Evolutionary conservation across 2,113 vertebrate genomes (phyloP).

Genomic region (Coreoperca whiteheadi): DNA sequence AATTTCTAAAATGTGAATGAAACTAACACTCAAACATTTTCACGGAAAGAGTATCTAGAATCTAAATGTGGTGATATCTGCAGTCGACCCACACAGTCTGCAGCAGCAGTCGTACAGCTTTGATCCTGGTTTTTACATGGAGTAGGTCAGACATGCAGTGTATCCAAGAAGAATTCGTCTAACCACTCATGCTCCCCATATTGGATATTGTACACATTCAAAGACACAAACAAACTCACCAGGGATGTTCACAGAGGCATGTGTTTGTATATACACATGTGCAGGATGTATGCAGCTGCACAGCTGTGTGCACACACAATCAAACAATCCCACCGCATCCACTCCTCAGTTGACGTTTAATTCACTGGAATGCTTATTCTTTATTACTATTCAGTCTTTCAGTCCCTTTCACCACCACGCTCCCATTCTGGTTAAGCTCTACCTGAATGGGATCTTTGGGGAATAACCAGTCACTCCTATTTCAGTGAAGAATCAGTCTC

Average conservation of each 20-base stretch:
- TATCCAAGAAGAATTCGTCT: constrained; percentile 54
- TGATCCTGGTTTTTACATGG: constrained; percentile 50
- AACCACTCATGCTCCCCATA: constrained; percentile 51
- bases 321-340: constrained; percentile 1
- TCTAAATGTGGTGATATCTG: background rate
- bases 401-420: background rate
- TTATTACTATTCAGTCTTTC: background rate
- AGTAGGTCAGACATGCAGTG: constrained; percentile 42
- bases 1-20: background rate
- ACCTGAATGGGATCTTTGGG: background rate
- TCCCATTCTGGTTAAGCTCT: background rate
- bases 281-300: constrained; percentile 4
- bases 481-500: background rate
- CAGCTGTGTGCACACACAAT: constrained; percentile 35
- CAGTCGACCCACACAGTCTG: constrained; percentile 20
- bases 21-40: background rate
- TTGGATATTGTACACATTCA: constrained; percentile 40
- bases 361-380: constrained; percentile 8
- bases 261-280: constrained; percentile 29
- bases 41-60: background rate
- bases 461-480: background rate
- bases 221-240: constrained; percentile 43
- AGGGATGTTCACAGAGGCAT: constrained; percentile 15
- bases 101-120: constrained; percentile 29
- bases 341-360: constrained; percentile 9